A percentile compares a stretch with the other conserved stretches of the same genome.
Evolutionary conservation across 2,888 invertebrate genomes (phyloP).

Genomic region (Entomobrya multifasciata): DNA sequence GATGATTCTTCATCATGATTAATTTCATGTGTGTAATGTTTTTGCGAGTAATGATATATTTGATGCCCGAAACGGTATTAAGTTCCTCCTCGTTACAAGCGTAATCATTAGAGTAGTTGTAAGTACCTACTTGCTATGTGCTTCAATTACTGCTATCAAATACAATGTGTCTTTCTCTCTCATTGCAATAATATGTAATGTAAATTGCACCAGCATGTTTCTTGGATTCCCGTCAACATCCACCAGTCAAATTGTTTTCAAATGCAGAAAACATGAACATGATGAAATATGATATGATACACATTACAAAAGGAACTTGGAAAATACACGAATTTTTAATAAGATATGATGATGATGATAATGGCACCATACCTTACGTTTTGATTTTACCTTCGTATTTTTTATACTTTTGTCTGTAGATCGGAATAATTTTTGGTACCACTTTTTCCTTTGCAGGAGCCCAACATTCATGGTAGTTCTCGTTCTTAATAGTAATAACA

Average conservation of each 20-base stretch:
- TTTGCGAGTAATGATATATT: constrained; percentile 13
- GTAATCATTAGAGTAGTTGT: constrained; percentile 19
- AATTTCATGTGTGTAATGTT: constrained; percentile 50
- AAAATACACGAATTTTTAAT: constrained; percentile 54
- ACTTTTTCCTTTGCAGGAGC: too few species aligned
- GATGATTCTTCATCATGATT: constrained; percentile 45
- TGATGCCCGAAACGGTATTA: constrained; percentile 48
- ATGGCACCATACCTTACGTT: not conserved
- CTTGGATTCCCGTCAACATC: not conserved
- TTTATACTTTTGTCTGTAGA: not conserved
- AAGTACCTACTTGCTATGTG: constrained; percentile 21
- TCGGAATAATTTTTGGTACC: too few species aligned
- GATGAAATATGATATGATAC: not conserved
- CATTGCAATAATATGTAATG: constrained; percentile 19
- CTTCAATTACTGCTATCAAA: constrained; percentile 52
- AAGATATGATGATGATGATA: constrained; percentile 29
- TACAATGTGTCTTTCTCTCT: constrained; percentile 4
- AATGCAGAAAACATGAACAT: not conserved
- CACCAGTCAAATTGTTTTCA: constrained; percentile 8
- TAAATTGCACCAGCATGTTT: constrained; percentile 30
- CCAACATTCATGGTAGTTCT: too few species aligned
- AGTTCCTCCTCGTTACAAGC: constrained; percentile 34
- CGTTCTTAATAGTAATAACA: too few species aligned
- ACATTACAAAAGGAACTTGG: not conserved
- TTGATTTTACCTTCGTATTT: not conserved